phyloP scores from a whole-genome alignment of 2,113 vertebrate species.

The Pachyramphus minor region DNA sequence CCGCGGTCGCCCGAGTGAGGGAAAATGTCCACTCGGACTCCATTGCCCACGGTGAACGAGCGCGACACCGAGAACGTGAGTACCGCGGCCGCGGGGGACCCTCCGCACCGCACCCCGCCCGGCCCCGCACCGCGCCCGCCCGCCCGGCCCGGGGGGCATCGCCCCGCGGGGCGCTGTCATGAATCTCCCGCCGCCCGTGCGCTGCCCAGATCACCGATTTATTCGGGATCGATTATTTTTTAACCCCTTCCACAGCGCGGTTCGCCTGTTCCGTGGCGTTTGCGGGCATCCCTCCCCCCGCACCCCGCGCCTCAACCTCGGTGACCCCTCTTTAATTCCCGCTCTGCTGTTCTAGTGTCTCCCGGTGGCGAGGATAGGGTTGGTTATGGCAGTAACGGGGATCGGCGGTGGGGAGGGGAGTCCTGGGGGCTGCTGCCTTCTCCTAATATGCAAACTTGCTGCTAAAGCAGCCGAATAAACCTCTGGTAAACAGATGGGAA shows the following conservation, averaged over 20 bases:
- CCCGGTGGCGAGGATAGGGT: background rate
- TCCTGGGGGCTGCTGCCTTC: background rate
- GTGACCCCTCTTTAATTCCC: background rate
- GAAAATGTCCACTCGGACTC: constrained; percentile 93
- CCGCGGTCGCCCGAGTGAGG: constrained; percentile 32
- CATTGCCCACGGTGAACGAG: constrained; percentile 92
- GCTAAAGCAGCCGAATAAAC: background rate
- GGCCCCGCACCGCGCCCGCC: background rate
- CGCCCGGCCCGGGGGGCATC: background rate
- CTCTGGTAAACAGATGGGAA: background rate
- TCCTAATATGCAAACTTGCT: background rate
- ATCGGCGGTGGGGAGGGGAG: background rate
- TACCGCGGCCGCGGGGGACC: constrained; percentile 34
- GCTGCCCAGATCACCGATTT: background rate
- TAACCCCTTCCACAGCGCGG: background rate
- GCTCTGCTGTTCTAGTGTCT: background rate
- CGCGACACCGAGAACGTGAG: constrained; percentile 93
- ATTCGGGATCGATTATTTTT: background rate
- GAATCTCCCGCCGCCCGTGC: background rate
- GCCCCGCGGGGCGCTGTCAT: background rate
- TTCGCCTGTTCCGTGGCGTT: background rate
- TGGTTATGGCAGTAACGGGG: background rate
- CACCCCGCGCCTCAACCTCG: background rate
- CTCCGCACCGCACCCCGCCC: background rate
- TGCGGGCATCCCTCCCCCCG: background rate